These are phyloP conservation scores for Odontocolon sp. DNA, from an alignment of 2,888 invertebrate species.

Conservation along the genomic window DNA sequence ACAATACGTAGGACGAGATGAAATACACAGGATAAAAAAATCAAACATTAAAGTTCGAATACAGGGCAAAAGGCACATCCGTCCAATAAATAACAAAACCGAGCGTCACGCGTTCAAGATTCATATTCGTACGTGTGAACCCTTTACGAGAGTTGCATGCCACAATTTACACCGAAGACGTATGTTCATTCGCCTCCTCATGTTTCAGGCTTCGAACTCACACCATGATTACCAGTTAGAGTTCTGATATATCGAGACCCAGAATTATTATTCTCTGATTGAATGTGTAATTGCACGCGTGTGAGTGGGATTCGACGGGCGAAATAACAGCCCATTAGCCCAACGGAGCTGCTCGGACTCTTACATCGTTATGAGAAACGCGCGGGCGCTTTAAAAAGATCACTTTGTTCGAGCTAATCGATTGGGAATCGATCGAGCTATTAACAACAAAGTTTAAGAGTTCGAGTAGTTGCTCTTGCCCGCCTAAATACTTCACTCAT, in stretches of 20 bases:
- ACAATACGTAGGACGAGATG: neutral
- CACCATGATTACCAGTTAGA: conserved; percentile 63
- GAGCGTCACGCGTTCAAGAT: conserved; percentile 58
- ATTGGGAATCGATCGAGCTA: conserved; percentile 65
- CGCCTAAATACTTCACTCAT: neutral
- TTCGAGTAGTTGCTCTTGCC: neutral
- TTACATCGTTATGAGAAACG: no score
- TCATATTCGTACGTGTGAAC: neutral
- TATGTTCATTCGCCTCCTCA: conserved; percentile 20
- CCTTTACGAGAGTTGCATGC: conserved; percentile 32
- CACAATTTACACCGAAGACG: conserved; percentile 27
- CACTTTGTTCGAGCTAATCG: conserved; percentile 66
- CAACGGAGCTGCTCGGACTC: conserved; percentile 37
- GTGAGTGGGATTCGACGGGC: conserved; percentile 41
- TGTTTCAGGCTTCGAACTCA: conserved; percentile 5
- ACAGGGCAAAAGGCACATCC: conserved; percentile 42
- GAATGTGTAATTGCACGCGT: conserved; percentile 73
- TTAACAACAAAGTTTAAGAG: conserved; percentile 52
- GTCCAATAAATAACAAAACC: conserved; percentile 66
- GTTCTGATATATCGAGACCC: conserved; percentile 66
- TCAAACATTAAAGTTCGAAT: conserved; percentile 36
- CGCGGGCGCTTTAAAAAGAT: conserved; percentile 49
- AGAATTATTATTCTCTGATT: conserved; percentile 73
- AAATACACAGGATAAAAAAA: conserved; percentile 26
- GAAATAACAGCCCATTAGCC: conserved; percentile 71